Evolutionary conservation across 1,140 invertebrate species (phyloP), one percentile per base, ranked within the genome.

Genomic region (Triops longicaudatus): DNA sequence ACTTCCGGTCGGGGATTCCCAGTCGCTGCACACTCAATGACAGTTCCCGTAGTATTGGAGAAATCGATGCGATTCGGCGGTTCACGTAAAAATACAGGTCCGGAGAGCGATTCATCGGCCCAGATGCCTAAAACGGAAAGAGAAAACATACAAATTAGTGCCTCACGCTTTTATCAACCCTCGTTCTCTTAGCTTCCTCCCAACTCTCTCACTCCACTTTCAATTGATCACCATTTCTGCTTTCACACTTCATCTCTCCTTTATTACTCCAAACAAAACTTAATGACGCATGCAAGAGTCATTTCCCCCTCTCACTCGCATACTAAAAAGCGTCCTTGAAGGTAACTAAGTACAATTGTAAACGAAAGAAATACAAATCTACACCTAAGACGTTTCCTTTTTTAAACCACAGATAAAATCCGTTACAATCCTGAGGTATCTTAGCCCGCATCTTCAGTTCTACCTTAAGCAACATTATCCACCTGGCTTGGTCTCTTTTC

Each of bases 51-150:
- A 73, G 93, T 95, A 84, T 98, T 98, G 78, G 93, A 94, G 85
- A 98, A 97, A 83, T 96, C 94, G 71, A 97, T 89, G 80, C 92
- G 89, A 84, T 93, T 94, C 78, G 92, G 92, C 26, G 95, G 95
- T 87, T 96, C 95, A 81, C 91, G 92, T 76, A 95, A 89, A 85
- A 97, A 97, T 74, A 96, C 92, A 10, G 94, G 95, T 82, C 95
- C 95, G 74, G 80, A 80, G n/a, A 76, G 74, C 22, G 74, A 76
- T 41, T 77, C 77, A 41, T 77, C 77, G 28, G 72, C 77, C 22
- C 50, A 77, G 12, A 22, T 26, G 14, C 43, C 76, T 77, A 22
- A 63, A 77, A 71, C 50, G 31, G 26, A 77, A 22, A 77, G 0
- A 14, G 44, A 28, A 75, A 63, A 63, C 14, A 63, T 63, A 63